Percentiles rank a stretch among this genome's conserved stretches.
Conservation (phyloP, 2,113 vertebrate genomes). For the Thamnophis sirtalis region DNA sequence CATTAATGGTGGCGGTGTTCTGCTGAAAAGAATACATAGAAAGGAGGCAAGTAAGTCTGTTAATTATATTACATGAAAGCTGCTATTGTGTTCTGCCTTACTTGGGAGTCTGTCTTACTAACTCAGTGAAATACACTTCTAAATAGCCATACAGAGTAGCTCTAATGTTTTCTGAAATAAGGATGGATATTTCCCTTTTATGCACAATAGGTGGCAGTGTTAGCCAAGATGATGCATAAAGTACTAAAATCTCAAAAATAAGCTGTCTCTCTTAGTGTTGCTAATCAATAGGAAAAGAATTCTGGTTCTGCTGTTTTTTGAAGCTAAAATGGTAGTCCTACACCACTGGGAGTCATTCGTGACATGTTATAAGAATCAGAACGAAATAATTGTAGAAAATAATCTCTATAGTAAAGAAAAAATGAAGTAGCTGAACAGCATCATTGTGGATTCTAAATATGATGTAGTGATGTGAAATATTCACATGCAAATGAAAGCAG, state of each 20-base stretch:
- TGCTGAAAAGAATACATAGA: background rate
- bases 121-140: background rate
- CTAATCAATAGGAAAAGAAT: background rate
- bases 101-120: background rate
- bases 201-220: slow-evolving; percentile 56
- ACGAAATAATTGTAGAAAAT: background rate
- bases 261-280: background rate
- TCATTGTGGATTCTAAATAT: background rate
- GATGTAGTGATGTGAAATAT: background rate
- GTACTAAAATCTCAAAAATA: slow-evolving; percentile 35
- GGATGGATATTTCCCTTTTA: slow-evolving; percentile 13
- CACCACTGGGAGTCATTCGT: background rate
- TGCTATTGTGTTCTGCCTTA: background rate
- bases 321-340: background rate
- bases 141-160: background rate
- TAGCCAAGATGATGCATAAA: slow-evolving; percentile 40
- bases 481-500: background rate
- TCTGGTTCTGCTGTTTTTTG: background rate
- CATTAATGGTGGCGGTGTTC: background rate
- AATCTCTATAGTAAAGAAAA: background rate
- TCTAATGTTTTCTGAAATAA: background rate
- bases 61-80: background rate
- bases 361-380: background rate
- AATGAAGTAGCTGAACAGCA: background rate
- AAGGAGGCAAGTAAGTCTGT: background rate